Conservation (phyloP, 2,113 vertebrate species). For the Pluvianellus socialis region DNA sequence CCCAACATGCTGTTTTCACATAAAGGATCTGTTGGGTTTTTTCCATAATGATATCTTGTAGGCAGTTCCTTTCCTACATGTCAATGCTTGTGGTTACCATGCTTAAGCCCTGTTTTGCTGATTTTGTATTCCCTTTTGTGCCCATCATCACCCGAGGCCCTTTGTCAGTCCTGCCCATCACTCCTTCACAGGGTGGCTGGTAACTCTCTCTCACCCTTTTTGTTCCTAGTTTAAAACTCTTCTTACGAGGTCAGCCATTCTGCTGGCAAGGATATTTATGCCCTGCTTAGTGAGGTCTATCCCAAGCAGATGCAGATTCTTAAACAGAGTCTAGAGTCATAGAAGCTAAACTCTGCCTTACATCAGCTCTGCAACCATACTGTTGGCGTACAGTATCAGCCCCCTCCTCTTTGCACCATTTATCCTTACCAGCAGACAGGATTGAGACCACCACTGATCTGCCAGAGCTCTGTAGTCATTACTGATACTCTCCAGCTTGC, state of each 20-base stretch:
- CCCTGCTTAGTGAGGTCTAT: not conserved
- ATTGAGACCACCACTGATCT: not conserved
- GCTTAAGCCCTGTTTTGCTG: not conserved
- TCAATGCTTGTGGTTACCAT: not conserved
- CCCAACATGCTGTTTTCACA: not conserved
- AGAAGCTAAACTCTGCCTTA: not conserved
- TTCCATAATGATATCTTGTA: not conserved
- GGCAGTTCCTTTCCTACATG: not conserved
- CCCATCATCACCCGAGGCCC: not conserved
- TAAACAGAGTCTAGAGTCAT: fast-evolving
- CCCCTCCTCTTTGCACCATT: not conserved
- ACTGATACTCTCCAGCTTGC: not conserved
- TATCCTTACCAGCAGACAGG: not conserved
- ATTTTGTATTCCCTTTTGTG: not conserved
- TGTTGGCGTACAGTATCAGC: not conserved
- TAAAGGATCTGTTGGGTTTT: not conserved
- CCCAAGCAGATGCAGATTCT: not conserved
- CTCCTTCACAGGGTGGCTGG: not conserved
- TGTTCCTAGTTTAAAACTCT: not conserved
- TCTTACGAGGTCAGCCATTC: not conserved
- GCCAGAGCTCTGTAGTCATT: not conserved
- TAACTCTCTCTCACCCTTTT: not conserved
- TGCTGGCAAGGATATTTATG: not conserved
- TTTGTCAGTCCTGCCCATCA: not conserved
- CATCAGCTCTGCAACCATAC: not conserved